Conservation (phyloP, 1,140 invertebrate genomes). For the Camponotus pennsylvanicus region DNA sequence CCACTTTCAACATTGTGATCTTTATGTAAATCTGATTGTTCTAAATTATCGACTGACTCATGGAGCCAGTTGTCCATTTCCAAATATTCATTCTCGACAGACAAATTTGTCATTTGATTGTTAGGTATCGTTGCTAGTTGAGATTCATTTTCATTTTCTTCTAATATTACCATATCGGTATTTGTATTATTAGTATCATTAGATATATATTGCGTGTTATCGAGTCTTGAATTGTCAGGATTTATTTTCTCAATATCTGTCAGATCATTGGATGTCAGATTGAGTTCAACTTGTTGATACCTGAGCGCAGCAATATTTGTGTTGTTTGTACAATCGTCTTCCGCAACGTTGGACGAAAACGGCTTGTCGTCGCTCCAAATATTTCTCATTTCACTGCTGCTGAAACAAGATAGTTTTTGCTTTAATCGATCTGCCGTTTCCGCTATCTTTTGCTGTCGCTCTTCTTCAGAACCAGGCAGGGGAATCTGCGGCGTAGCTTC, state of each 20-base stretch:
- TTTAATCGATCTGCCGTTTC: slow-evolving; percentile 83
- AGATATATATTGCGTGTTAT: slow-evolving; percentile 26
- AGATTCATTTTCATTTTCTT: slow-evolving; percentile 12
- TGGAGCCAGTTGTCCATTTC: slow-evolving; percentile 5
- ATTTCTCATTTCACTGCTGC: slow-evolving; percentile 74
- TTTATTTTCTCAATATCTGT: slow-evolving; percentile 81
- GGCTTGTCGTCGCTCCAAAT: slow-evolving; percentile 78
- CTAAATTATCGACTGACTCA: slow-evolving; percentile 11
- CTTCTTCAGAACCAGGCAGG: slow-evolving; percentile 82
- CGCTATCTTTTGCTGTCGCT: slow-evolving; percentile 81
- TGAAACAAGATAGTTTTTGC: slow-evolving; percentile 77
- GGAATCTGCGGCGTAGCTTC: slow-evolving; percentile 57
- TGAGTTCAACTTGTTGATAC: slow-evolving; percentile 77
- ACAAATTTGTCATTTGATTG: slow-evolving; percentile 22
- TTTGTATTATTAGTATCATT: slow-evolving; percentile 13
- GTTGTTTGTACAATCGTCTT: slow-evolving; percentile 43
- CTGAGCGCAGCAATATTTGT: slow-evolving; percentile 73
- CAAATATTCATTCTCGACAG: not conserved
- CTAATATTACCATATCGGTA: not conserved
- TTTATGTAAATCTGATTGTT: slow-evolving; percentile 44
- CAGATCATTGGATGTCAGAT: slow-evolving; percentile 77
- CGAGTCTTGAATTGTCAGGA: slow-evolving; percentile 65
- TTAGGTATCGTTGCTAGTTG: not conserved
- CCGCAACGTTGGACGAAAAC: not conserved
- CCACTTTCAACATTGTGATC: slow-evolving; percentile 21